Base-by-base conservation (phyloP, 2,888 invertebrate genomes). In the Eupithecia pulchellata region DNA sequence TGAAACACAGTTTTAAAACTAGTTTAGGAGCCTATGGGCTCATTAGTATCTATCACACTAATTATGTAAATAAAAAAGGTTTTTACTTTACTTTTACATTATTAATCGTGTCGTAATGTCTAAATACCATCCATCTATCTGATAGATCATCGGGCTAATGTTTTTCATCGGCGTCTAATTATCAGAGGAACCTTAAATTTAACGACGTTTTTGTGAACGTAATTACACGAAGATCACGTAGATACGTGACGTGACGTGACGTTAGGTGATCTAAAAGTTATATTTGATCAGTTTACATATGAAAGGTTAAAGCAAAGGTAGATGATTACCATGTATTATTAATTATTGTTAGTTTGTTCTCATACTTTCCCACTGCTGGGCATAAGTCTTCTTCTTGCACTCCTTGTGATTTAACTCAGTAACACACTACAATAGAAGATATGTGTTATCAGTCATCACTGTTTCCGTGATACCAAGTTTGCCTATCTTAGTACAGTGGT, bases 111-210 rank as follows among this genome's bases (percentile, higher is more conserved):
- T 60, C 58, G 58, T 60, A 25, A 1, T 25, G 25, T 52, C 25
- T 52, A n/a, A 60, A 29, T 30, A 11, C 9, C 4, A 32, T 1
- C 1, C 4, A 47, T 55, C 61, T 32, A 30, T 64, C 81, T 83
- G 86, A 87, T 87, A 81, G 81, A 80, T 82, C 81, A 79, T 79
- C 77, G 72, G 74, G 76, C 79, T 84, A 83, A 81, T 85, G 85
- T 86, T 88, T 88, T 89, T 88, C 87, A 83, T 84, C 81, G 77
- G 69, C 69, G 79, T 74, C 82, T 82, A 87, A 89, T 89, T 87
- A 86, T 75, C 58, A 34, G 32, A 11, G 20, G 60, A 29, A 29
- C 61, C 20, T 61, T 61, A 34, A 61, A 34, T 25, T 32, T 68
- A 76, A 73, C 63, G 71, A 70, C 68, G 64, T 65, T 75, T 42